phyloP scores from a whole-genome alignment of 2,888 invertebrate species.

The Anaspis maculata region DNA sequence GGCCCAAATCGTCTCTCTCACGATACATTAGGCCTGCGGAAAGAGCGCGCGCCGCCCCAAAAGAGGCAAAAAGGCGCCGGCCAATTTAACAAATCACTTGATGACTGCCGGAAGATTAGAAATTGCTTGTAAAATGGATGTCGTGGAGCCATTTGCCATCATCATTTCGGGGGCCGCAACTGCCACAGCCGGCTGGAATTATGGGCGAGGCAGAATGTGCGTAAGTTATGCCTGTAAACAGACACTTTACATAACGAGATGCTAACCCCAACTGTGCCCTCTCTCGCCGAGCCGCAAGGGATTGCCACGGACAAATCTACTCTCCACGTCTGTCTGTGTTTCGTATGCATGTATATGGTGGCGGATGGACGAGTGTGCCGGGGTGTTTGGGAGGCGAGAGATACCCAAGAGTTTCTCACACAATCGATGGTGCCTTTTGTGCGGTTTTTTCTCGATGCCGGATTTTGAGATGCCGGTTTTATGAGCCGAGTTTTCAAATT shows the following conservation, averaged over 20 bases:
- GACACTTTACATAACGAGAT: conserved; percentile 44
- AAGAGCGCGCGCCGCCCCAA: too few species aligned
- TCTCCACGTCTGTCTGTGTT: conserved; percentile 3
- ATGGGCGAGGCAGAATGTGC: conserved; percentile 36
- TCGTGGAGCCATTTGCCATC: conserved; percentile 36
- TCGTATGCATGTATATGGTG: too few species aligned
- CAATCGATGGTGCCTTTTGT: too few species aligned
- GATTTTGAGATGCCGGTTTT: too few species aligned
- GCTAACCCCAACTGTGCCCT: conserved; percentile 36
- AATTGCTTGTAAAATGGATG: conserved; percentile 36
- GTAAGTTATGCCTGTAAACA: conserved; percentile 42
- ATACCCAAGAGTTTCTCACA: too few species aligned
- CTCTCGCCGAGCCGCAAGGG: conserved; percentile 21
- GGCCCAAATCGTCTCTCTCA: too few species aligned
- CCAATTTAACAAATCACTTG: conserved; percentile 36
- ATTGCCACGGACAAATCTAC: conserved; percentile 20
- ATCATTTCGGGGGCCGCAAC: conserved; percentile 35
- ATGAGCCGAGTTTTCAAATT: too few species aligned
- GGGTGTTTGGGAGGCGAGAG: too few species aligned
- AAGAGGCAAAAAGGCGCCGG: conserved; percentile 14
- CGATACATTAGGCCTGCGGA: too few species aligned
- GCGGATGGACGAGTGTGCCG: too few species aligned
- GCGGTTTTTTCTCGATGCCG: too few species aligned
- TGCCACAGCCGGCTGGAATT: conserved; percentile 33
- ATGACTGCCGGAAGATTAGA: conserved; percentile 38